Conservation (phyloP, 1,140 invertebrate species). For the Drosophila athabasca region DNA sequence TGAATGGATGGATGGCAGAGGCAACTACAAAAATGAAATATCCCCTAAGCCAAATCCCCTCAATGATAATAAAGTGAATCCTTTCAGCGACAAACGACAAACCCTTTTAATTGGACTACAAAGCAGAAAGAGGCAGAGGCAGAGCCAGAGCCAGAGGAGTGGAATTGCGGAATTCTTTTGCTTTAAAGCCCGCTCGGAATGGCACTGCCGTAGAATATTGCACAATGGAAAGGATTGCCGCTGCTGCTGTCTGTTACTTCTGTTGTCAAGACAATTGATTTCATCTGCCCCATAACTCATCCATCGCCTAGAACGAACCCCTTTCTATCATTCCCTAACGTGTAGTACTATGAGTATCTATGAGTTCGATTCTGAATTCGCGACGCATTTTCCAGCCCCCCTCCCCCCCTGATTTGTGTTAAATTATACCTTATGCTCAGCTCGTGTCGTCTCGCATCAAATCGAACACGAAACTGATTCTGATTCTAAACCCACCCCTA, state of each 20-base stretch:
- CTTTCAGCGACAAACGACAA: constrained; percentile 33
- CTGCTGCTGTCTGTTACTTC: constrained; percentile 20
- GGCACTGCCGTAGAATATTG: constrained; percentile 15
- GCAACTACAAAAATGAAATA: constrained; percentile 17
- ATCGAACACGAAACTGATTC: not conserved
- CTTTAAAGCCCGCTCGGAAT: constrained; percentile 29
- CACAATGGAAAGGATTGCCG: constrained; percentile 31
- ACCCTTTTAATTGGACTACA: constrained; percentile 72
- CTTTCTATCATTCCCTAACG: constrained; percentile 3
- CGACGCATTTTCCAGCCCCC: constrained; percentile 38
- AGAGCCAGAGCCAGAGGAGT: too few relatives aligned
- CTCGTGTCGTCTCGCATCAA: constrained; percentile 1
- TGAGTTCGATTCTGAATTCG: constrained; percentile 38
- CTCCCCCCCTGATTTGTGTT: constrained; percentile 53
- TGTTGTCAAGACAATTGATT: constrained; percentile 76
- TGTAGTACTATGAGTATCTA: not conserved
- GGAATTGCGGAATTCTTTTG: constrained; percentile 20
- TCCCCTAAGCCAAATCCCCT: constrained; percentile 1
- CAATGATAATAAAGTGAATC: constrained; percentile 28
- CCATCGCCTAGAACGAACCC: too few relatives aligned
- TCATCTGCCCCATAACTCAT: constrained; percentile 36
- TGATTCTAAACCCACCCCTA: constrained; percentile 22
- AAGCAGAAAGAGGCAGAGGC: constrained; percentile 39
- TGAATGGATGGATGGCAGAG: constrained; percentile 12
- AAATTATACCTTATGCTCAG: constrained; percentile 53